Base-by-base conservation (phyloP, 2,797 vertebrate species). In the Typhlichthys eigenmanni region DNA sequence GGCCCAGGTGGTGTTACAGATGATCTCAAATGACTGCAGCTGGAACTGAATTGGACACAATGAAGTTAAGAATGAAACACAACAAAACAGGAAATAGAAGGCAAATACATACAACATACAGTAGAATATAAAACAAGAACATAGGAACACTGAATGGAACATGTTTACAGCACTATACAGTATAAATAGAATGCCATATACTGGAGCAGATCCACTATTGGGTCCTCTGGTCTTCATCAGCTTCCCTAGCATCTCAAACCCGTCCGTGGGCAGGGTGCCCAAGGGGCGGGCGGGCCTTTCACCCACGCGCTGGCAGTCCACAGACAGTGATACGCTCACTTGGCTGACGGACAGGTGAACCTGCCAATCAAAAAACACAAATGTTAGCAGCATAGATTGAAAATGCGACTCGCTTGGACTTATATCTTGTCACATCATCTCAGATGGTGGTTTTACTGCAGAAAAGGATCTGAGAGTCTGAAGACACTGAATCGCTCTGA, bases 161-260 rank as follows among this genome's bases (percentile, higher is more conserved):
- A 24, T 24, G 24, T 24, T 24, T 24, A 34, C 19, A 8, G 47
- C 87, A 56, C 19, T 29, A 38, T 6, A 24, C 7, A 58, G 90
- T 13, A 55, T 10, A 13, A 38, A n/a, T 3, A 38, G 43, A 16
- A 2, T 2, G 11, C 1, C 47, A 90, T 92, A 91, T 75, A 98
- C 95, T 1, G 90, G 61, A 0, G 92, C 93, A 0, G 96, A 98
- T 24, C 95, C 95, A 1, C 95, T 96, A 9, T 90, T 85, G 2
- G 95, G 94, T 0, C 95, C 97, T 63, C 93, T 81, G 16, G 93
- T 95, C 80, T 92, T 91, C 50, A 93, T 92, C 76, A 96, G 90
- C 58, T 96, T 96, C 0, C 96, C 97, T 78, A 98, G 89, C 81
- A 93, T 95, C 88, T 97, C 72, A 64, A 98, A 97, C 12, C 96